These are phyloP conservation scores for Bimastos eiseni DNA, from an alignment of 2,888 invertebrate genomes.

Conservation along the genomic window DNA sequence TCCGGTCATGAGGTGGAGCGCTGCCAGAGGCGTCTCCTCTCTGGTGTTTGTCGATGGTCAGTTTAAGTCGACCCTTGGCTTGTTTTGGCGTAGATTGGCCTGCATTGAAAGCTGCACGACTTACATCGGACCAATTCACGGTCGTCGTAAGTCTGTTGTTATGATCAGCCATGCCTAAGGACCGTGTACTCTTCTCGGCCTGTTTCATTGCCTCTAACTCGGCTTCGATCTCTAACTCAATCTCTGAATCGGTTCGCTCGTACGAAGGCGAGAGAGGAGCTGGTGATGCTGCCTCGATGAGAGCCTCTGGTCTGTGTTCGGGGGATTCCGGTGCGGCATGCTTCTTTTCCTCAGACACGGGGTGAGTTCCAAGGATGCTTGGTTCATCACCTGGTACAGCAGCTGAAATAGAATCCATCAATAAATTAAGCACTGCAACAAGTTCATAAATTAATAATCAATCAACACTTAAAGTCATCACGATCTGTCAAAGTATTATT, in stretches of 20 bases:
- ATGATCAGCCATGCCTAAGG: background rate
- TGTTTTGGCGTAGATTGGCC: background rate
- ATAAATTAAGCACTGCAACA: background rate
- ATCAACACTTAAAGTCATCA: background rate
- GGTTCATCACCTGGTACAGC: background rate
- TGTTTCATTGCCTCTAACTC: conserved; percentile 23
- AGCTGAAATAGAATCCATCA: background rate
- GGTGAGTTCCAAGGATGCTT: background rate
- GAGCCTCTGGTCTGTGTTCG: background rate
- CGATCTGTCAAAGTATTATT: background rate
- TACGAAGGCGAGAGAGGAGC: conserved; percentile 8
- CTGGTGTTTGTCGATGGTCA: background rate
- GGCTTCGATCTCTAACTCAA: conserved; percentile 21
- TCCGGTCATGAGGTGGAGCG: background rate
- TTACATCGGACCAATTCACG: background rate
- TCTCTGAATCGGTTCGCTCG: conserved; percentile 23
- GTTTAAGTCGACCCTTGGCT: background rate
- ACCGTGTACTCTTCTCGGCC: background rate
- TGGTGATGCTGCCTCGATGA: background rate
- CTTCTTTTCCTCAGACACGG: background rate
- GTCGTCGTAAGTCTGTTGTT: background rate
- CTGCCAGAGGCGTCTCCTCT: background rate
- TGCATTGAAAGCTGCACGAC: background rate
- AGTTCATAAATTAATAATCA: background rate
- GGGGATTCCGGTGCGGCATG: background rate